phyloP scores from a whole-genome alignment of 2,888 invertebrate genomes.

The Cyrtodaria siliqua region DNA sequence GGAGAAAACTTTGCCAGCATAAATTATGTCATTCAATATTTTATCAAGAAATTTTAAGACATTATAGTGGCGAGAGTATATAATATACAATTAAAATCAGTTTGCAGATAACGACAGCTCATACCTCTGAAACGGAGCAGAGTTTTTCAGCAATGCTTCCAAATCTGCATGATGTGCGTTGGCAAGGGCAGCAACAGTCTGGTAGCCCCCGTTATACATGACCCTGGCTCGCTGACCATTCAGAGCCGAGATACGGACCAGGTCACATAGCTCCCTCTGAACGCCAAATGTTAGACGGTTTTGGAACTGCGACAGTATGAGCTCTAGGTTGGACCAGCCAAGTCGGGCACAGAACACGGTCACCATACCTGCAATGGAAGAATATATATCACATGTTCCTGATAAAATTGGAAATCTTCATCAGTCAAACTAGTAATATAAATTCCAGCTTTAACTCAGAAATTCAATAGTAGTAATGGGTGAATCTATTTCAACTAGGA shows the following conservation, averaged over 20 bases:
- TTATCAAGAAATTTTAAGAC: no score
- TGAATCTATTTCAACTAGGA: no score
- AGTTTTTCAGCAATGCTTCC: constrained; percentile 92
- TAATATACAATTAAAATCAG: no score
- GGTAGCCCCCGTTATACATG: constrained; percentile 93
- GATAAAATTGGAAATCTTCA: no score
- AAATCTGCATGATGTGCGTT: constrained; percentile 90
- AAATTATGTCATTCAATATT: no score
- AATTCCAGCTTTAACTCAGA: no score
- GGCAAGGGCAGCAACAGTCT: constrained; percentile 92
- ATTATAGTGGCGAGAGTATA: no score
- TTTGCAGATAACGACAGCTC: no score
- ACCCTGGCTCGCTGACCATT: constrained; percentile 94
- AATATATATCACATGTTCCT: no score
- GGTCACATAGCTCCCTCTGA: constrained; percentile 95
- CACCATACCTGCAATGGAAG: constrained; percentile 96
- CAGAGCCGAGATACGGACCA: constrained; percentile 92
- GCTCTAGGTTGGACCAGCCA: constrained; percentile 96
- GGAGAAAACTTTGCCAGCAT: no score
- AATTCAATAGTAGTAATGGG: no score
- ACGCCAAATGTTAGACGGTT: constrained; percentile 97
- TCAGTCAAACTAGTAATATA: no score
- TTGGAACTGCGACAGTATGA: constrained; percentile 96
- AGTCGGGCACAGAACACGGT: constrained; percentile 97
- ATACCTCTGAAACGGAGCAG: constrained; percentile 93